Conservation (phyloP, 2,888 invertebrate genomes). For the Branchellion lobata region DNA sequence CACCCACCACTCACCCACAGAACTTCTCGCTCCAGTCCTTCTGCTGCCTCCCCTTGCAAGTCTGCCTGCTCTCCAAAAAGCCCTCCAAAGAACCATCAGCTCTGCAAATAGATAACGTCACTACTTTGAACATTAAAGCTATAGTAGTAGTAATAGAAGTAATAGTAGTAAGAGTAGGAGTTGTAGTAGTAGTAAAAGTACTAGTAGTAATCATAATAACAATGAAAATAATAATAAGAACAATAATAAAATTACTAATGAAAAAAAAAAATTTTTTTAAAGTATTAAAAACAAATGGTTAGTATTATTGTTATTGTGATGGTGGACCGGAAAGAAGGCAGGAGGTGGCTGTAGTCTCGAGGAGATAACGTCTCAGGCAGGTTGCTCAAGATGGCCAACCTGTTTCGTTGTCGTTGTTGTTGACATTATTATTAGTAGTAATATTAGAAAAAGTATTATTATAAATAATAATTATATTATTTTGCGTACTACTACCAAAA, state of each 20-base stretch:
- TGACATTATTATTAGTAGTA: no score
- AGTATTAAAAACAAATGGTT: no score
- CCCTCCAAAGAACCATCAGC: neutral
- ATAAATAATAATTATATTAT: no score
- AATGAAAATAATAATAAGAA: conserved; percentile 14
- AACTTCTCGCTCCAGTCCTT: conserved; percentile 52
- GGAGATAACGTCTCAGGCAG: conserved; percentile 76
- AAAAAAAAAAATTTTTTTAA: no score
- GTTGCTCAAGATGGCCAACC: conserved; percentile 69
- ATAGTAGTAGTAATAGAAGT: neutral
- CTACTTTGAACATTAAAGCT: neutral
- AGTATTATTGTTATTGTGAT: no score
- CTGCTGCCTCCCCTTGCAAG: neutral
- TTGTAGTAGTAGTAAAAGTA: neutral
- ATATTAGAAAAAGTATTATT: no score
- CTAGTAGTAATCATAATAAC: conserved; percentile 1
- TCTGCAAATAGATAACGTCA: neutral
- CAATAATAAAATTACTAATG: conserved; percentile 10
- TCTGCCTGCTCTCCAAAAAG: conserved; percentile 1
- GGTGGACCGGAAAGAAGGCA: conserved; percentile 65
- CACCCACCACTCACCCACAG: conserved; percentile 42
- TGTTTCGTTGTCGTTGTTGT: conserved; percentile 45
- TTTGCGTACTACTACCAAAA: no score
- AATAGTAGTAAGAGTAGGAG: neutral
- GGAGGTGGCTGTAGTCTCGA: conserved; percentile 68